These are phyloP conservation scores for Marasmarcha lunaedactyla DNA, from an alignment of 2,888 invertebrate species.

Conservation along the genomic window DNA sequence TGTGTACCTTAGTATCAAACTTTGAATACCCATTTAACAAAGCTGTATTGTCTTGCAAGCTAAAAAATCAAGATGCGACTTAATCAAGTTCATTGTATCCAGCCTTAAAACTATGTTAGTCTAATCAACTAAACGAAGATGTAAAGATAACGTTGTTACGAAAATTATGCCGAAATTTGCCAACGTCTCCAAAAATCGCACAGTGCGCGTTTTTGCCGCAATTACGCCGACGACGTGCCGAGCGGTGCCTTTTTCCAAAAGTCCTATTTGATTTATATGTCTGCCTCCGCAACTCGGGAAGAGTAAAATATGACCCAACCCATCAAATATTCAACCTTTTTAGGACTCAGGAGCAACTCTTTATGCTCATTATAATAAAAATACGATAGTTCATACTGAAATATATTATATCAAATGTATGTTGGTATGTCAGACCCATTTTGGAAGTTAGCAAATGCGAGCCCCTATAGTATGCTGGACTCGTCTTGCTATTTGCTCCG, in stretches of 20 bases:
- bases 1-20: no score
- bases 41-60: no score
- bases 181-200: slow-evolving; percentile 58
- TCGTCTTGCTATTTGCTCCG: slow-evolving; percentile 21
- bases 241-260: slow-evolving; percentile 52
- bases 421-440: slow-evolving; percentile 33
- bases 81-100: no score
- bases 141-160: slow-evolving; percentile 27
- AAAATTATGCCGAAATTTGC: slow-evolving; percentile 39
- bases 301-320: slow-evolving; percentile 61
- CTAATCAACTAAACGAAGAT: no score
- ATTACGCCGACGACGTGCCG: slow-evolving; percentile 56
- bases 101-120: no score
- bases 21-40: no score
- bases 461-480: slow-evolving; percentile 9
- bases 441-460: slow-evolving; percentile 28
- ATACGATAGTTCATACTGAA: slow-evolving; percentile 57
- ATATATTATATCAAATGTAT: slow-evolving; percentile 28
- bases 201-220: slow-evolving; percentile 61
- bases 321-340: slow-evolving; percentile 63
- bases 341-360: slow-evolving; percentile 44
- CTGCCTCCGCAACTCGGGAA: slow-evolving; percentile 41
- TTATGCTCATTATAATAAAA: slow-evolving; percentile 64
- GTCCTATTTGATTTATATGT: slow-evolving; percentile 60
- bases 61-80: no score